Conservation (phyloP, 2,797 vertebrate species). For the Eulemur rubriventer region DNA sequence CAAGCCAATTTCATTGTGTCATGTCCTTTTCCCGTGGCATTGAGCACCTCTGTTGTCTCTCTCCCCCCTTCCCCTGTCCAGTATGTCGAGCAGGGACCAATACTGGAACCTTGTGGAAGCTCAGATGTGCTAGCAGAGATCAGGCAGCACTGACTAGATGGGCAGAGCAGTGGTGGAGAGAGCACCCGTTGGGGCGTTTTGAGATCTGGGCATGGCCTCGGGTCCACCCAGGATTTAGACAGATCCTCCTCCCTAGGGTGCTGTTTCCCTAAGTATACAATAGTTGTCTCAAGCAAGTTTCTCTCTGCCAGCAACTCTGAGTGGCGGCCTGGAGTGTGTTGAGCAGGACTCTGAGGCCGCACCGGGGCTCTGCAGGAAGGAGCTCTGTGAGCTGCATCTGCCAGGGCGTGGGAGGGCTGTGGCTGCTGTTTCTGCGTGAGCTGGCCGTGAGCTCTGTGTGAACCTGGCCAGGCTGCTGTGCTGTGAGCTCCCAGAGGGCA, state of each 20-base stretch:
- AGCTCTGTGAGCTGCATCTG: background rate
- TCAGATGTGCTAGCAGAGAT: background rate
- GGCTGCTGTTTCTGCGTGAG: background rate
- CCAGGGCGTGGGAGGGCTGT: fast-evolving
- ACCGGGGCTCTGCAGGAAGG: background rate
- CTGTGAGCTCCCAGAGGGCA: background rate
- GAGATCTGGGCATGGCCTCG: background rate
- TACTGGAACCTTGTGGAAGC: background rate
- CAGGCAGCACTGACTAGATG: background rate
- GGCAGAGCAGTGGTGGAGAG: no score
- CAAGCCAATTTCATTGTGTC: background rate
- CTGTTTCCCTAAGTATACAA: background rate
- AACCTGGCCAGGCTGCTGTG: background rate
- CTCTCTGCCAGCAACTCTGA: background rate
- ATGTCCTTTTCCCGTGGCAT: background rate
- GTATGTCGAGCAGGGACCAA: background rate
- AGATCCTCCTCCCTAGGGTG: background rate
- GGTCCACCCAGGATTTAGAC: background rate
- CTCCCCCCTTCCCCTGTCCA: fast-evolving
- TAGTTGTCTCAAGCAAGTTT: fast-evolving
- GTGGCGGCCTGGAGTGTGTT: background rate
- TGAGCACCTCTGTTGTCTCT: background rate
- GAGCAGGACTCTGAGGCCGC: background rate
- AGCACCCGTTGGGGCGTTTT: background rate
- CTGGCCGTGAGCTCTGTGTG: fast-evolving